A percentile compares a stretch with the other conserved stretches of the same genome.
Conservation (phyloP, 2,113 vertebrate genomes). For the Vulpes ferrilata region DNA sequence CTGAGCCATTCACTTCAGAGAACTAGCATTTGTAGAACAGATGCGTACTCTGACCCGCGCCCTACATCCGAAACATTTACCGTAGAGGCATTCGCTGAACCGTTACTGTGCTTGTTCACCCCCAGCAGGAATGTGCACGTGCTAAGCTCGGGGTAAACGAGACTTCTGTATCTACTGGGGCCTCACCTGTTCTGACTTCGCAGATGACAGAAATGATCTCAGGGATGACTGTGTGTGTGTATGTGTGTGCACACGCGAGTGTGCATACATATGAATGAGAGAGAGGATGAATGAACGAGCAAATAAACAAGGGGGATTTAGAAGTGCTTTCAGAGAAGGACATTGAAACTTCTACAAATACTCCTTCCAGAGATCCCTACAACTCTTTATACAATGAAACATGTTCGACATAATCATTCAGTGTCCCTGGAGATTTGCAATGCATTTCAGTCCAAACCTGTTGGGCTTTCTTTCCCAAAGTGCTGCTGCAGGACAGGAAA, state of each 20-base stretch:
- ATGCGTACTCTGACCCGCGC: not conserved
- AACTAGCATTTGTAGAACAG: not conserved
- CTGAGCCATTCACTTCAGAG: not conserved
- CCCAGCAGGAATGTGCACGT: not conserved
- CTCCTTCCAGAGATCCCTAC: not conserved
- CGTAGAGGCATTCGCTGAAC: not conserved
- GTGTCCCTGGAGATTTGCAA: not conserved
- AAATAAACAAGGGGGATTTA: not conserved
- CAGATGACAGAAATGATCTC: not conserved
- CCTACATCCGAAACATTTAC: not conserved
- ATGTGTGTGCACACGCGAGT: too few species aligned
- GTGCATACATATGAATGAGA: not conserved
- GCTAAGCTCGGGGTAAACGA: not conserved
- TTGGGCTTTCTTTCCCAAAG: not conserved
- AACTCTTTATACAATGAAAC: not conserved
- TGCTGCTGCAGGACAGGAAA: not conserved
- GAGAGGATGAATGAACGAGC: not conserved
- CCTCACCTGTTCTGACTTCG: not conserved
- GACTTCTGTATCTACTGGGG: not conserved
- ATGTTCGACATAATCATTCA: not conserved
- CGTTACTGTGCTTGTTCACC: not conserved
- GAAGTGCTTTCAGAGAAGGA: not conserved
- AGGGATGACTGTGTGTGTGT: not conserved
- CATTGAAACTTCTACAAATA: not conserved
- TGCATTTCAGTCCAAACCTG: not conserved